phyloP scores from a whole-genome alignment of 2,888 invertebrate genomes.

The Chymomyza caudatula region DNA sequence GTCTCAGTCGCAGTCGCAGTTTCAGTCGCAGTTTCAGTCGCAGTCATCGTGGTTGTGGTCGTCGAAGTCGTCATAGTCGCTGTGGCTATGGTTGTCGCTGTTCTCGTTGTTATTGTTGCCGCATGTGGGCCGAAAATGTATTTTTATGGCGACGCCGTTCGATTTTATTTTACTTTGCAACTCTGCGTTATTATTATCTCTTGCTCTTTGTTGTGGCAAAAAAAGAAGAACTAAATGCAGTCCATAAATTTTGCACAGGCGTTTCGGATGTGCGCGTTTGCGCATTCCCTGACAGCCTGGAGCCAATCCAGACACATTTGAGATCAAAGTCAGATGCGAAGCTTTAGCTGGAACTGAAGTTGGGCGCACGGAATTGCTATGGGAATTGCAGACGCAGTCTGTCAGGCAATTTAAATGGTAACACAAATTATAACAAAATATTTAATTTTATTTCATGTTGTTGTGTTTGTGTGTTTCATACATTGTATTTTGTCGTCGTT shows the following conservation, averaged over 20 bases:
- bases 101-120: conserved; percentile 1
- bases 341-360: not conserved
- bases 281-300: conserved; percentile 22
- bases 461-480: conserved; percentile 19
- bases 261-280: conserved; percentile 20
- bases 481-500: conserved; percentile 14
- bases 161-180: conserved; percentile 21
- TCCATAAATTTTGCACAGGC: conserved; percentile 49
- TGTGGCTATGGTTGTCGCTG: conserved; percentile 13
- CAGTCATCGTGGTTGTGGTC: not conserved
- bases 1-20: not conserved
- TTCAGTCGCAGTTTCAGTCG: not conserved
- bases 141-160: conserved; percentile 67
- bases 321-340: not conserved
- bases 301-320: not conserved
- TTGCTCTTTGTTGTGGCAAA: conserved; percentile 25
- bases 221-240: conserved; percentile 39
- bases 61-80: not conserved
- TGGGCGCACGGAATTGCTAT: not conserved
- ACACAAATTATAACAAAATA: conserved; percentile 39
- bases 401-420: conserved; percentile 9
- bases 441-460: conserved; percentile 45
- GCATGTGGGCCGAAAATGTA: conserved; percentile 70
- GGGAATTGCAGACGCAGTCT: conserved; percentile 13
- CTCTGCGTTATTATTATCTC: not conserved